Evolutionary conservation across 2,888 invertebrate genomes (phyloP).

Genomic region (Orthosia cruda): DNA sequence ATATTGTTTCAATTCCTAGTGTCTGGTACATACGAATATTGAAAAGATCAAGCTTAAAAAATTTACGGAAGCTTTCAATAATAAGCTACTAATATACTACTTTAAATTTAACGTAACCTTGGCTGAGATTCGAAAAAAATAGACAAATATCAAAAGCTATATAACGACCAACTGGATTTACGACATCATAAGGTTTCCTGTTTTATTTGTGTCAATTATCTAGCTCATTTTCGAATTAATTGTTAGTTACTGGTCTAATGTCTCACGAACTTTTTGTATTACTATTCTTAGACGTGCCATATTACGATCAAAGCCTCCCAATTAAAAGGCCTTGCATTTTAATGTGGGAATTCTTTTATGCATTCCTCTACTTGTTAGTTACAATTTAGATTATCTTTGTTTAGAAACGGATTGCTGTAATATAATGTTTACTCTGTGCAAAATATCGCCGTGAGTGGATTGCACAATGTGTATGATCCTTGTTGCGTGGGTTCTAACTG

Average conservation of each 20-base stretch:
- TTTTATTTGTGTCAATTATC: conserved; percentile 67
- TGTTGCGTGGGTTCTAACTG: conserved; percentile 65
- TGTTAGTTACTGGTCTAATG: conserved; percentile 57
- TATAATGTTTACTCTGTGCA: conserved; percentile 75
- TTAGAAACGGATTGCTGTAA: conserved; percentile 76
- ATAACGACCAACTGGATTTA: conserved; percentile 52
- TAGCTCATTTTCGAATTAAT: conserved; percentile 66
- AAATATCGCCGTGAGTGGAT: conserved; percentile 68
- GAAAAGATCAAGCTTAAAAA: background rate
- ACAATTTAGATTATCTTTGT: conserved; percentile 83
- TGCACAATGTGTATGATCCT: conserved; percentile 64
- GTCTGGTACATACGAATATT: conserved; percentile 7
- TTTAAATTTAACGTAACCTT: conserved; percentile 55
- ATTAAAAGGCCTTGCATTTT: conserved; percentile 82
- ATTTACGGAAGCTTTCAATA: conserved; percentile 40
- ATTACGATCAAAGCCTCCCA: conserved; percentile 67
- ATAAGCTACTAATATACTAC: conserved; percentile 33
- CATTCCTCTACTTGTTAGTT: conserved; percentile 78
- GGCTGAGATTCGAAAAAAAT: conserved; percentile 48
- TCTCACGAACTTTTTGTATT: conserved; percentile 66
- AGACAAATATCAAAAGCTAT: conserved; percentile 42
- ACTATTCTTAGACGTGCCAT: conserved; percentile 63
- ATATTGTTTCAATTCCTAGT: background rate
- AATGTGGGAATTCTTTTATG: conserved; percentile 86
- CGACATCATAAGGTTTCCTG: conserved; percentile 62